Base-by-base conservation (phyloP, 2,888 invertebrate species). In the Melinaea marsaeus region DNA sequence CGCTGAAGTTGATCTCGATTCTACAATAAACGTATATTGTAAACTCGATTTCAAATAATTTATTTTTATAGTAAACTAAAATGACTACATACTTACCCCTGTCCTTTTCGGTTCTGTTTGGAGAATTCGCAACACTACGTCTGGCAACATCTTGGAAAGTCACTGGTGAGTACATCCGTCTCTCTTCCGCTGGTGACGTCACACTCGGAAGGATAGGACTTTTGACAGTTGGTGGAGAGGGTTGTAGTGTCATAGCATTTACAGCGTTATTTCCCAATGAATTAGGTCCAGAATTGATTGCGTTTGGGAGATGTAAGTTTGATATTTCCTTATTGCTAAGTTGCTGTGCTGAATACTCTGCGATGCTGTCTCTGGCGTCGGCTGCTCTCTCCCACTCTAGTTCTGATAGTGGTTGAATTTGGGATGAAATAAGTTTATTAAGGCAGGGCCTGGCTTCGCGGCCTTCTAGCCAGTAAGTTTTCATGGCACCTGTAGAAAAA, bases 401-500 rank as follows among this genome's bases (percentile, higher is more conserved):
- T 66, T 88, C 90, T 0, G 83, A 81, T 2, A 88, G 85, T 0
- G 87, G 86, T 63, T 79, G 80, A 0, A 88, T 80, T 72, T 91
- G 91, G 2, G 84, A 81, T 0, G 85, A 86, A 73, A 83, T 88
- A 69, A 85, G 78, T 71, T 90, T 90, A 61, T 82, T 84, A 5
- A 91, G 80, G 48, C 93, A 92, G 3, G 93, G 90, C 35, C 96
- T 90, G 51, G 93, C 92, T 73, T 95, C 94, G 60, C 95, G 92
- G 47, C 94, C 94, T 77, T 94, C 93, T 62, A 97, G 85, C 97
- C 97, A 97, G 80, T 95, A 97, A 0, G 97, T 97, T 85, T 96
- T 97, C 96, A 97, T 97, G 61, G 92, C 90, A 58, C 95, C 95
- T 95, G 79, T 46, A 37, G 32, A 46, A 11, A 51, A 61, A 58